Conservation (phyloP, 2,113 vertebrate species). For the Pelusios castaneus region DNA sequence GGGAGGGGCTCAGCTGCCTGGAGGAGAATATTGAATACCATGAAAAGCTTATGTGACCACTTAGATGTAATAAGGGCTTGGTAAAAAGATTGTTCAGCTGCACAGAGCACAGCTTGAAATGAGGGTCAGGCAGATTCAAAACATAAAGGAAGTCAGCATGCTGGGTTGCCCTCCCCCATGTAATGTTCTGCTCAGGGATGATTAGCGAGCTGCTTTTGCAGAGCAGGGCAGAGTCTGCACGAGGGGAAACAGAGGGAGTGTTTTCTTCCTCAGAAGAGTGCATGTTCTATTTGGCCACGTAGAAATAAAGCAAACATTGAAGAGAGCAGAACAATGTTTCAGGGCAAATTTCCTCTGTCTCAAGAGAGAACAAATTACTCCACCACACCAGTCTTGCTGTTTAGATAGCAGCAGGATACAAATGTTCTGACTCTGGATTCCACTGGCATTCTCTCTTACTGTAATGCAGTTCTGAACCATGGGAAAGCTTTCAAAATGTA, state of each 20-base stretch:
- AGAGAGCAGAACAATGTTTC: background rate
- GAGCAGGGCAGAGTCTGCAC: background rate
- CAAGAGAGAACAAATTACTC: background rate
- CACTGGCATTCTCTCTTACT: background rate
- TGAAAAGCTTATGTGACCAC: background rate
- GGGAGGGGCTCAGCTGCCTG: background rate
- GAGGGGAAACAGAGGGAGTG: background rate
- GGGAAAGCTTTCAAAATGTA: background rate
- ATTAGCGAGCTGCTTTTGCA: background rate
- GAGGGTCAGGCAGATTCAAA: background rate
- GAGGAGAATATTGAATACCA: background rate
- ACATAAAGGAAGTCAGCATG: background rate
- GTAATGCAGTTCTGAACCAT: background rate
- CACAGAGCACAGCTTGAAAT: background rate
- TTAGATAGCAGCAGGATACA: background rate
- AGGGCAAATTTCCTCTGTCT: background rate
- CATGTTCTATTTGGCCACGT: background rate
- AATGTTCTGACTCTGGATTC: background rate
- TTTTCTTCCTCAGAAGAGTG: too few relatives aligned
- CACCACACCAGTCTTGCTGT: background rate
- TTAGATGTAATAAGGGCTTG: background rate
- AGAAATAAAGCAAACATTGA: background rate
- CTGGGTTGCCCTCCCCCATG: background rate
- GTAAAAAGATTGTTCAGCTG: background rate
- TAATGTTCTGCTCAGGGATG: background rate